phyloP scores from a whole-genome alignment of 2,888 invertebrate genomes.

The Eupithecia subfuscata region DNA sequence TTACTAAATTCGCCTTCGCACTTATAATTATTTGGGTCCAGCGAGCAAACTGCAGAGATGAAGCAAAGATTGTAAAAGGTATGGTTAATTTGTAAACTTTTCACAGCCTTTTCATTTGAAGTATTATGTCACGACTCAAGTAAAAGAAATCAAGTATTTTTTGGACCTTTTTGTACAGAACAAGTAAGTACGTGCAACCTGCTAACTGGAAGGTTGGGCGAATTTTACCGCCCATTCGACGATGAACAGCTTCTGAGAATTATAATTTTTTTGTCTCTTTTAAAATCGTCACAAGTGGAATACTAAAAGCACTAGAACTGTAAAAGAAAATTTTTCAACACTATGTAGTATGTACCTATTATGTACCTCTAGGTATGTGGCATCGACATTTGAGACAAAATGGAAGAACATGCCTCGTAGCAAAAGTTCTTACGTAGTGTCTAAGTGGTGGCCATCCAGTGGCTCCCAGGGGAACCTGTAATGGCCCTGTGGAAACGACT shows the following conservation, averaged over 20 bases:
- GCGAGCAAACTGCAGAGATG: slow-evolving; percentile 63
- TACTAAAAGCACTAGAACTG: neutral
- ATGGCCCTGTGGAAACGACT: slow-evolving; percentile 71
- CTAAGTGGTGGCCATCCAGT: slow-evolving; percentile 62
- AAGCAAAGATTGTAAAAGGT: slow-evolving; percentile 80
- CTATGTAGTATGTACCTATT: too few relatives aligned
- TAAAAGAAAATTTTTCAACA: neutral
- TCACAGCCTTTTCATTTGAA: slow-evolving; percentile 15
- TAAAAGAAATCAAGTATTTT: neutral
- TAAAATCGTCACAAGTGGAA: neutral
- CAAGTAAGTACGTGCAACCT: neutral
- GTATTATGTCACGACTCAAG: neutral
- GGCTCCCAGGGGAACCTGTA: slow-evolving; percentile 67
- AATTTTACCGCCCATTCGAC: neutral
- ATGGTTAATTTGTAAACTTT: slow-evolving; percentile 35
- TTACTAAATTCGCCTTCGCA: slow-evolving; percentile 44
- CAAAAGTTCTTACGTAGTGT: slow-evolving; percentile 32
- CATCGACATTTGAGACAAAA: neutral
- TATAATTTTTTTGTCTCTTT: neutral
- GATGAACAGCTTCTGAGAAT: neutral
- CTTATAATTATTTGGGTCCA: slow-evolving; percentile 49
- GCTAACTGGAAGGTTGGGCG: neutral
- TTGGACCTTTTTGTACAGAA: neutral
- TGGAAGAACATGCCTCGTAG: slow-evolving; percentile 14
- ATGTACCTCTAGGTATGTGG: neutral